These are phyloP conservation scores for Blastomussa wellsi DNA, from an alignment of 92 coral and sea anemone species.

Conservation along the genomic window DNA sequence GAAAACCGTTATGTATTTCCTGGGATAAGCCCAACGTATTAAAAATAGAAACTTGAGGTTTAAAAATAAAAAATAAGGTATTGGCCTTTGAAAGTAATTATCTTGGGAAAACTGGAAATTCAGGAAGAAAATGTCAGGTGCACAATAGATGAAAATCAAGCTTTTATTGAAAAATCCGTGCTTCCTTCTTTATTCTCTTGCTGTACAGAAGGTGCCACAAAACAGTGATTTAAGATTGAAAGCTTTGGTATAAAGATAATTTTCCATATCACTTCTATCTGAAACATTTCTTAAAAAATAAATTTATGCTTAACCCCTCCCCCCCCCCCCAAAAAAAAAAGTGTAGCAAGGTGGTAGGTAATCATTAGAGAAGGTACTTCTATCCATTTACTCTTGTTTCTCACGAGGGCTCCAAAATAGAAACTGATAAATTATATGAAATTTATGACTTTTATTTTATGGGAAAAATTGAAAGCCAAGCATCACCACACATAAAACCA, in stretches of 20 bases:
- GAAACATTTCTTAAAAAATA: no score
- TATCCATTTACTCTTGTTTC: no score
- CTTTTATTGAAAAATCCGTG: background rate
- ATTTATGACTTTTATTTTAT: no score
- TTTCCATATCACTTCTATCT: background rate
- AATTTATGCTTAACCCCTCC: no score
- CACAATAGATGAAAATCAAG: background rate
- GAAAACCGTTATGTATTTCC: background rate
- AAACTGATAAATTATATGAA: no score
- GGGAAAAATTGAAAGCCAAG: no score
- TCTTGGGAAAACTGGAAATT: background rate
- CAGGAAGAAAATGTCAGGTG: background rate
- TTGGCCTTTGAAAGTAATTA: background rate
- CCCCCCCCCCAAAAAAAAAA: no score
- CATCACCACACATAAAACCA: no score
- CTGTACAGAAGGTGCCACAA: background rate
- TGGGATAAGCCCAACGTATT: background rate
- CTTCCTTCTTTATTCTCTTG: background rate
- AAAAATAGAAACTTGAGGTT: background rate
- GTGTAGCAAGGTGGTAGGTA: no score
- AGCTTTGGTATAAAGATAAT: background rate
- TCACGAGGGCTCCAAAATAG: no score
- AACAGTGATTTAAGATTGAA: background rate
- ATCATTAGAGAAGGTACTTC: no score
- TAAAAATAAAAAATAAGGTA: background rate